Evolutionary conservation across 1,140 invertebrate genomes (phyloP).

Genomic region (Theocolax elegans): DNA sequence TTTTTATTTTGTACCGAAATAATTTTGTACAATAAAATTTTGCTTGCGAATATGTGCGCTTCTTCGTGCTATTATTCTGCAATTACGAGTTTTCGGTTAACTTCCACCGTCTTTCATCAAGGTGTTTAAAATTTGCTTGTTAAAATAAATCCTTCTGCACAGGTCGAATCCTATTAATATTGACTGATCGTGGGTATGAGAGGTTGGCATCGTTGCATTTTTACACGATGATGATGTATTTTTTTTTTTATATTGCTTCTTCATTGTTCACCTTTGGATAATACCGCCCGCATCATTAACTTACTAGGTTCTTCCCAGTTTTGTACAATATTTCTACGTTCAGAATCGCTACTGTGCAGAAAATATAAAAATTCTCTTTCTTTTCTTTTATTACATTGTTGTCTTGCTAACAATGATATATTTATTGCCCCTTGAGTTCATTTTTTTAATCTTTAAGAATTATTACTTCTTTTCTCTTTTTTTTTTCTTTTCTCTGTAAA

Average conservation of each 20-base stretch:
- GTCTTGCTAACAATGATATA: conserved; percentile 31
- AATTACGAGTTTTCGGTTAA: too few species aligned
- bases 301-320: background rate
- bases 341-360: conserved; percentile 25
- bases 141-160: conserved; percentile 39
- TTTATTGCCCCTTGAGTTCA: conserved; percentile 43
- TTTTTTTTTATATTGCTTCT: conserved; percentile 40
- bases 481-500: too few species aligned
- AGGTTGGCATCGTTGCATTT: conserved; percentile 12
- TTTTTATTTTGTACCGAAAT: conserved; percentile 24
- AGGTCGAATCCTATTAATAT: conserved; percentile 34
- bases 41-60: conserved; percentile 1
- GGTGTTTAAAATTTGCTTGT: conserved; percentile 18
- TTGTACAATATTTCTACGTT: conserved; percentile 23
- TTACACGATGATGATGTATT: conserved; percentile 19
- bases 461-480: background rate
- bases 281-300: background rate
- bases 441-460: conserved; percentile 21
- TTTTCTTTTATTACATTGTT: conserved; percentile 12
- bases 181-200: conserved; percentile 23
- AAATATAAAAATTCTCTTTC: conserved; percentile 15
- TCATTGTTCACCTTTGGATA: background rate
- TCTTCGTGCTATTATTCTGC: background rate
- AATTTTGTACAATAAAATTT: conserved; percentile 34
- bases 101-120: conserved; percentile 1